These are phyloP conservation scores for Ianthella basta DNA, from an alignment of 37 sponge, comb jelly and placozoan species.

Conservation along the genomic window DNA sequence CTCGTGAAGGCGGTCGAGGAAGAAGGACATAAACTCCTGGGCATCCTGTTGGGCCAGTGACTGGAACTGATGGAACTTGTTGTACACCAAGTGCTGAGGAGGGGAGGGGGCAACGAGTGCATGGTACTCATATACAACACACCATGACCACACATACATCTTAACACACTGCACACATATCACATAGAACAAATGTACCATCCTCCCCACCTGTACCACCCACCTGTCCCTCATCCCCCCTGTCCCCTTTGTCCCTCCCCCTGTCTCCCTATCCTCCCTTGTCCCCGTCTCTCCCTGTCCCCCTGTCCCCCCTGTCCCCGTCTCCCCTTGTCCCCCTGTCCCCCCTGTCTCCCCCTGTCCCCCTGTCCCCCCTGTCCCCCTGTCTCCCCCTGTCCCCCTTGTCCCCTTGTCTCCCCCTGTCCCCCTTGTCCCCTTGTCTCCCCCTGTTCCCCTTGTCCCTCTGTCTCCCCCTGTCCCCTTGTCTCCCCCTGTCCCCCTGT, in stretches of 20 bases:
- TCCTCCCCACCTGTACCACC: not conserved
- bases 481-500: not conserved
- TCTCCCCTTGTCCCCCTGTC: not conserved
- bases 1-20: slow-evolving; percentile 92
- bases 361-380: not conserved
- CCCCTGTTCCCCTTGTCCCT: not conserved
- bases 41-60: slow-evolving; percentile 83
- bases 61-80: slow-evolving; percentile 54
- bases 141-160: not conserved
- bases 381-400: not conserved
- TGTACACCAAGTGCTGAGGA: slow-evolving; percentile 40
- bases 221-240: no score
- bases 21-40: slow-evolving; percentile 88
- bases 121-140: not conserved
- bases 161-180: slow-evolving; percentile 12
- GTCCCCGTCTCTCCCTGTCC: no score
- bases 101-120: not conserved
- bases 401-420: not conserved
- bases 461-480: not conserved
- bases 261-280: no score
- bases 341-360: not conserved
- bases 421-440: not conserved
- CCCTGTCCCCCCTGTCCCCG: no score
- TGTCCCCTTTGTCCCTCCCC: no score
- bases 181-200: not conserved